phyloP scores from a whole-genome alignment of 2,113 vertebrate genomes.

The Neolamprologus falcicula region DNA sequence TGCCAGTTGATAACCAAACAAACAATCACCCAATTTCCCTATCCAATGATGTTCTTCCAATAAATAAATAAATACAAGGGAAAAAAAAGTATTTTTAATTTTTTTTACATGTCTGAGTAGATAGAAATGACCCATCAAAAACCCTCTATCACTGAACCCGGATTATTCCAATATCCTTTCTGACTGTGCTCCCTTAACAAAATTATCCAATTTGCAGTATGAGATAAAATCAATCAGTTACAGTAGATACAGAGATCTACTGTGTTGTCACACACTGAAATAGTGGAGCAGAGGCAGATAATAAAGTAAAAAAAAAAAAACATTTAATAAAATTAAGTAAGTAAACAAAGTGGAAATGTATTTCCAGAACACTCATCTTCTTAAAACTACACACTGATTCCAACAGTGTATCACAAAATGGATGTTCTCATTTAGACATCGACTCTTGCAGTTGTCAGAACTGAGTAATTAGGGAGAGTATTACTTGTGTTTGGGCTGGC shows the following conservation, averaged over 20 bases:
- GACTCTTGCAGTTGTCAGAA: neutral
- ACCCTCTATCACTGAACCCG: neutral
- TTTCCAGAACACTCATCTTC: neutral
- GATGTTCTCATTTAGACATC: neutral
- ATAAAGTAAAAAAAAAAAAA: neutral
- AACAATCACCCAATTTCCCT: neutral
- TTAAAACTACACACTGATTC: neutral
- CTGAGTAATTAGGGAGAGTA: neutral
- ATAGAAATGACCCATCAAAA: neutral
- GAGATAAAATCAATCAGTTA: neutral
- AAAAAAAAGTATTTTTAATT: rapidly evolving
- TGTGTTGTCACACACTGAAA: neutral
- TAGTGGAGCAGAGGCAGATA: neutral
- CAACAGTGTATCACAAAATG: neutral
- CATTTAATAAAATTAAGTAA: neutral
- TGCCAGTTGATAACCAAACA: neutral
- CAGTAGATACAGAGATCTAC: neutral
- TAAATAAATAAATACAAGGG: neutral
- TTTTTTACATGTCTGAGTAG: neutral
- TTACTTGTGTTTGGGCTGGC: neutral
- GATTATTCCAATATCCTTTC: neutral
- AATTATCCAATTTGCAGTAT: neutral
- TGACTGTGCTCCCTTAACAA: neutral
- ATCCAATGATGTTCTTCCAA: neutral
- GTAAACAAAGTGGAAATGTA: neutral